Base-by-base conservation (phyloP, 2,888 invertebrate species). In the Volucella zonaria region DNA sequence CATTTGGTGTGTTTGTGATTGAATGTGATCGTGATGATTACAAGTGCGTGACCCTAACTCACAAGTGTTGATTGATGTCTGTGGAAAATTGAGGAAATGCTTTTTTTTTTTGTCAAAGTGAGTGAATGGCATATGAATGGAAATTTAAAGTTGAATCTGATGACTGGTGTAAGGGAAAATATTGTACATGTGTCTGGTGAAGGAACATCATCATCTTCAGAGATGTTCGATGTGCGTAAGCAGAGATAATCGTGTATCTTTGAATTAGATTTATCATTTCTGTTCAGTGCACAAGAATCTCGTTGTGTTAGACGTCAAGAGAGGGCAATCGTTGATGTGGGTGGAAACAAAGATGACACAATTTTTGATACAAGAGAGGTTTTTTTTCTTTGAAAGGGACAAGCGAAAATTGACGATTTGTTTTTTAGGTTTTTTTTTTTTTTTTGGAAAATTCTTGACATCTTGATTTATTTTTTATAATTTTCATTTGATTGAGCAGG, bases 51-150 rank as follows among this genome's bases (percentile, higher is more conserved):
- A 85, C 85, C 85, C 81, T 76, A 67, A 51, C 76, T 71, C 52
- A 76, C 76, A 81, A 85, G 85, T 85, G 85, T 77, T 85, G 85
- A 85, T 85, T 85, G 85, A 85, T 85, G 80, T 67, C 62, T 77
- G 85, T 71, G 80, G 80, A 83, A 75, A 80, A 67, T 75, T 66
- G 62, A 68, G 81, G 49, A 81, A 85, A 85, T 73, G 81, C 77
- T 76, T 31, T 15, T 31, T 31, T 31, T 31, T 31, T 31, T 31
- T 31, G 6, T 31, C 31, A 6, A 31, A 31, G 6, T 9, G 59
- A 81, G 52, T 85, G 85, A 85, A 76, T 81, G 85, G 77, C 85
- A 81, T 68, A 74, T 82, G 82, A 82, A 82, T 82, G 68, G 79
- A 82, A 74, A 82, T 31, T 31, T 1, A 31, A 31, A 31, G 31